Evolutionary conservation across 1,140 invertebrate genomes (phyloP), one percentile per base, ranked within the genome.

Genomic region (Ruditapes philippinarum): DNA sequence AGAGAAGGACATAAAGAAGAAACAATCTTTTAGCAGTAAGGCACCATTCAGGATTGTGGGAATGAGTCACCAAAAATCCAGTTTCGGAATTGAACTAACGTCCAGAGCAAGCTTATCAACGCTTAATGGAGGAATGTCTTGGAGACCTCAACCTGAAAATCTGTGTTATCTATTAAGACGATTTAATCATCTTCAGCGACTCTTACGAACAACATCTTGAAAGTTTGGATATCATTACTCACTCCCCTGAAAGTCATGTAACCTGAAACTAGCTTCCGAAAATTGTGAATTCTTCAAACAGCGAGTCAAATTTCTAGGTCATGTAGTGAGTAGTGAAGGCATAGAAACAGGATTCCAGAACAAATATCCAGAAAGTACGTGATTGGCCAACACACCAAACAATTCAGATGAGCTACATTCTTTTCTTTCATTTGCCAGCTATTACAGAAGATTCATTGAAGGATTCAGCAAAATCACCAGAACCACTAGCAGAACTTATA

Each of bases 251-350:
- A 79, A n/a, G 45, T 51, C 19, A n/a, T 51, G 33, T 57, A 79
- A 79, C 11, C 51, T 92, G 1, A 91, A 91, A 76, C 42, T 89
- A 36, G 62, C 54, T 25, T 76, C 84, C 0, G 65, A 74, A 42
- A 92, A 92, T n/a, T 92, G 91, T 49, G 79, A 95, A 45, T 96
- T 96, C 91, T 94, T 93, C 31, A 85, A 94, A 70, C 83, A 31
- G 19, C 33, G 54, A 74, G 87, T 94, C 11, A 80, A 36, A 3
- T 93, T 92, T 85, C 68, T 94, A 0, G 94, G 93, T 5, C 91
- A 93, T 74, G 49, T 88, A 14, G 89, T 95, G 22, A 84, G 36
- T 31, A 40, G 17, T 12, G 68, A 94, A 1, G 94, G 92, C 4
- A 84, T 94, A 28, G 57, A 81, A 22, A 79, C 92, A 12, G 90